These are phyloP conservation scores for Sternotherus odoratus DNA, from an alignment of 2,797 vertebrate species.

Conservation along the genomic window DNA sequence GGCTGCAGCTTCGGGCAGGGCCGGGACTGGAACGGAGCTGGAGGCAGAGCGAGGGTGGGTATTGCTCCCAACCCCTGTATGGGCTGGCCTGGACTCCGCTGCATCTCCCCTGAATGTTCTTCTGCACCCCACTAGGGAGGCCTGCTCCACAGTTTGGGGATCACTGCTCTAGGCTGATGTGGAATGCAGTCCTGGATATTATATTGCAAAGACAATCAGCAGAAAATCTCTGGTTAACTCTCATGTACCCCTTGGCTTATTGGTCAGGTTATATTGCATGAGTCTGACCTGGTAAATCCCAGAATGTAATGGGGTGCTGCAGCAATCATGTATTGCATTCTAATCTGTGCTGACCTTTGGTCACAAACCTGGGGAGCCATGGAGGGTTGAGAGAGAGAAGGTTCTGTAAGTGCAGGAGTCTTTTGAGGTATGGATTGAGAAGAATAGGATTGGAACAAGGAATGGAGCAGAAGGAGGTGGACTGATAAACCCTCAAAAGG, in stretches of 20 bases:
- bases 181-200: background rate
- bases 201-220: background rate
- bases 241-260: too few species aligned
- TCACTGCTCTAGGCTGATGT: background rate
- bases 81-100: too few species aligned
- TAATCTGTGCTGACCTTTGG: too few species aligned
- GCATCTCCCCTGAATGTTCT: too few species aligned
- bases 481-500: background rate
- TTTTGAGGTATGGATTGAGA: background rate
- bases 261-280: background rate
- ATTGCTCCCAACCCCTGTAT: too few species aligned
- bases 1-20: too few species aligned
- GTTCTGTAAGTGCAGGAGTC: background rate
- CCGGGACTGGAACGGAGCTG: too few species aligned
- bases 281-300: background rate
- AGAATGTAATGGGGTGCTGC: background rate
- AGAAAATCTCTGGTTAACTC: background rate
- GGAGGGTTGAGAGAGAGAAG: background rate
- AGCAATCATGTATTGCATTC: background rate
- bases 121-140: too few species aligned
- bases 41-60: too few species aligned
- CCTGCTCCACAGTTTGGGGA: too few species aligned
- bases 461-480: background rate
- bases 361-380: background rate
- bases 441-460: background rate